phyloP scores from a whole-genome alignment of 1,140 invertebrate species.

The Helicoverpa armigera region DNA sequence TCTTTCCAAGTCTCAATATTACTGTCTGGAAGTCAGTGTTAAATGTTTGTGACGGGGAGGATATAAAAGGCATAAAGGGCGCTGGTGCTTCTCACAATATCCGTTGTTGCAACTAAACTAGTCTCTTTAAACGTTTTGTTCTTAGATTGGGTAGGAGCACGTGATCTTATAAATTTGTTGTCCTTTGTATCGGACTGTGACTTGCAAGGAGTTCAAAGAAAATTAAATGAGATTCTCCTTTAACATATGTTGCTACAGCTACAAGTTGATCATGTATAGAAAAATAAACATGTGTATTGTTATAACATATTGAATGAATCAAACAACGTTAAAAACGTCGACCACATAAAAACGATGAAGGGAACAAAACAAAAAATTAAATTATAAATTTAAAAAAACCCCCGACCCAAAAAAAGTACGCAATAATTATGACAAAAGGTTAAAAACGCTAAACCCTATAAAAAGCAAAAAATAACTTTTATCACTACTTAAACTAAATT shows the following conservation, averaged over 20 bases:
- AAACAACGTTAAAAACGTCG: too few species aligned
- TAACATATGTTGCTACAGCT: too few species aligned
- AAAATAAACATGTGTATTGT: too few species aligned
- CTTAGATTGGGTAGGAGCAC: constrained; percentile 52
- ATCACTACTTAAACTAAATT: too few species aligned
- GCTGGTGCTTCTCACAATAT: constrained; percentile 51
- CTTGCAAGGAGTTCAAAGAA: neutral
- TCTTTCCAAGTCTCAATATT: constrained; percentile 59
- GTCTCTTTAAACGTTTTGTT: constrained; percentile 54
- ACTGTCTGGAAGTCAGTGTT: constrained; percentile 63
- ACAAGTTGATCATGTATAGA: too few species aligned
- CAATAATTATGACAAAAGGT: too few species aligned
- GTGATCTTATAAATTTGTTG: constrained; percentile 49
- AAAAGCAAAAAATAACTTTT: too few species aligned
- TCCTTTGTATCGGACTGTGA: constrained; percentile 11
- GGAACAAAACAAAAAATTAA: constrained; percentile 23
- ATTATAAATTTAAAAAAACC: too few species aligned
- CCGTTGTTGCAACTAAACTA: constrained; percentile 56
- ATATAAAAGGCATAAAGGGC: constrained; percentile 56
- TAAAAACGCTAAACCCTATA: too few species aligned
- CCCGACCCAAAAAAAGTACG: too few species aligned
- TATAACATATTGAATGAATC: too few species aligned
- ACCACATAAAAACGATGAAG: constrained; percentile 9
- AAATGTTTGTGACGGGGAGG: constrained; percentile 64
- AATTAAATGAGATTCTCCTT: neutral